A percentile compares a stretch with the other conserved stretches of the same genome.
These are phyloP conservation scores for Euura lappo DNA, from an alignment of 1,140 invertebrate species.

Conservation along the genomic window DNA sequence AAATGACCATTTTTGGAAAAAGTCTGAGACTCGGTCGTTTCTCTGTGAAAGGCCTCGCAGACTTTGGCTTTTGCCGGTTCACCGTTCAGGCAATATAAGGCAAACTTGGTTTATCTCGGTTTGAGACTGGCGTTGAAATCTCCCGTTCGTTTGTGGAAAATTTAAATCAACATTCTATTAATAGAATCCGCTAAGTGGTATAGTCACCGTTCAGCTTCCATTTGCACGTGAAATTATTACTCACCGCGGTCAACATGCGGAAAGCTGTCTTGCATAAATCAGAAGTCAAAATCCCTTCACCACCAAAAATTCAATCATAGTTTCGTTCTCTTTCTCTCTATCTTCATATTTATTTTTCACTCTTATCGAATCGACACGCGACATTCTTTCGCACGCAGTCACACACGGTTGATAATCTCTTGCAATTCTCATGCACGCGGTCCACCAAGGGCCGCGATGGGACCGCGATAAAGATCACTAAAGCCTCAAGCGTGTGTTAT, in stretches of 20 bases:
- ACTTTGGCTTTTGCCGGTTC: too few relatives aligned
- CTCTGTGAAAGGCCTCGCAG: background rate
- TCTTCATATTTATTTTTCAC: too few relatives aligned
- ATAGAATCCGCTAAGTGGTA: background rate
- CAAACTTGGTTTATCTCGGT: background rate
- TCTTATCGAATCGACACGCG: background rate
- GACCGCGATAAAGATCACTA: background rate
- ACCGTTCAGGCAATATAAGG: background rate
- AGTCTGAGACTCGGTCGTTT: background rate
- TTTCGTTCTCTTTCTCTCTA: too few relatives aligned
- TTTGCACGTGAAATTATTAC: background rate
- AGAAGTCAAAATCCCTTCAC: too few relatives aligned
- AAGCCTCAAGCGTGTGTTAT: background rate
- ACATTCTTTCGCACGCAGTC: conserved; percentile 4
- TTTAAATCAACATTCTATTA: background rate
- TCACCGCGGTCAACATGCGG: too few relatives aligned
- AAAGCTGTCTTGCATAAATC: too few relatives aligned
- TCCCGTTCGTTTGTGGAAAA: background rate
- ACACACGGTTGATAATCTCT: background rate
- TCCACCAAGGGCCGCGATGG: background rate
- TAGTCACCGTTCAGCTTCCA: background rate
- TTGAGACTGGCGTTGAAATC: background rate
- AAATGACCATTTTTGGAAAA: too few relatives aligned
- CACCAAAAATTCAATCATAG: too few relatives aligned
- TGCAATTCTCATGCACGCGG: background rate